A percentile compares a stretch with the other conserved stretches of the same genome.
These are phyloP conservation scores for Macaria liturata DNA, from an alignment of 2,888 invertebrate species.

Conservation along the genomic window DNA sequence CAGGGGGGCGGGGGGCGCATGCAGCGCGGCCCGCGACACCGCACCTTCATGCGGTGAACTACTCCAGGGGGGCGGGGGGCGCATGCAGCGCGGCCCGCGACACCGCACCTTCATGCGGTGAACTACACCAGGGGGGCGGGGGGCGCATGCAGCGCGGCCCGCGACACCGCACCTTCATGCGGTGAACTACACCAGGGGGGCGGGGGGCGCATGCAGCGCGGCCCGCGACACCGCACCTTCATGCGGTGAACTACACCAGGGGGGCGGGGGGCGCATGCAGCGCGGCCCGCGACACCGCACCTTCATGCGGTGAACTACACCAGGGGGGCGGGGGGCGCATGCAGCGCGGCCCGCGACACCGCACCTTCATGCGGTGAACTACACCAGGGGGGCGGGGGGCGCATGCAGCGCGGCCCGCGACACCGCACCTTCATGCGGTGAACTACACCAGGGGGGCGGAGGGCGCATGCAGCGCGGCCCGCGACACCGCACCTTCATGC, in stretches of 20 bases:
- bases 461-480: no score
- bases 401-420: no score
- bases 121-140: neutral
- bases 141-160: conserved; percentile 46
- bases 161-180: conserved; percentile 69
- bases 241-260: conserved; percentile 51
- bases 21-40: conserved; percentile 68
- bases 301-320: conserved; percentile 61
- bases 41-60: conserved; percentile 66
- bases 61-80: no score
- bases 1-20: conserved; percentile 62
- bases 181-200: conserved; percentile 38
- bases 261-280: no score
- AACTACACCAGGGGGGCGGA: no score
- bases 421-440: no score
- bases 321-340: no score
- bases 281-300: conserved; percentile 66
- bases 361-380: no score
- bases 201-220: conserved; percentile 34
- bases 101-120: conserved; percentile 71
- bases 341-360: no score
- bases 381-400: no score
- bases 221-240: conserved; percentile 68
- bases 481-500: no score
- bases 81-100: conserved; percentile 51